These are phyloP conservation scores for Odocoileus virginianus DNA, from an alignment of 2,113 vertebrate species.

Conservation along the genomic window DNA sequence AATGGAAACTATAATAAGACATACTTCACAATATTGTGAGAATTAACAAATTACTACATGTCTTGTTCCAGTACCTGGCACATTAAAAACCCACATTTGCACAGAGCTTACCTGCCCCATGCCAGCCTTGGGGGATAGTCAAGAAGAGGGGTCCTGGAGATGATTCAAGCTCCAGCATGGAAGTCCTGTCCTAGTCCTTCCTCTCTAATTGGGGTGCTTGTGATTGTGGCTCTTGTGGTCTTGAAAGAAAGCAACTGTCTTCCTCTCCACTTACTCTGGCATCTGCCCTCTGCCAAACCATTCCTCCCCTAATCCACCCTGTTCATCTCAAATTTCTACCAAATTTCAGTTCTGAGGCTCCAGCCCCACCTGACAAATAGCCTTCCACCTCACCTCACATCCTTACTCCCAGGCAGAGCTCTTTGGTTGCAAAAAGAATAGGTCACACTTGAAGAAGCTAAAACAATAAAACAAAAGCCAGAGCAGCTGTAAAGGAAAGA, in stretches of 20 bases:
- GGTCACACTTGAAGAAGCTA: background rate
- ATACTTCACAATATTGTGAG: background rate
- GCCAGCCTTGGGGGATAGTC: fast-evolving
- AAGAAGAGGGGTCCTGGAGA: background rate
- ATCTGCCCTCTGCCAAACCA: background rate
- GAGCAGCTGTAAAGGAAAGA: background rate
- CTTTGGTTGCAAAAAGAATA: background rate
- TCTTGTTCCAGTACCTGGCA: background rate
- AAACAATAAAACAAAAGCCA: background rate
- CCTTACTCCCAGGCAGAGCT: background rate
- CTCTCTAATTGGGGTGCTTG: background rate
- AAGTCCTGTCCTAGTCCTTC: background rate
- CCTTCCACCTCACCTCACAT: background rate
- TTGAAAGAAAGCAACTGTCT: background rate
- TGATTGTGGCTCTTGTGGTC: background rate
- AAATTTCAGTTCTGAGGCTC: background rate
- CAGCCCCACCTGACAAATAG: background rate
- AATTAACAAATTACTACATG: background rate
- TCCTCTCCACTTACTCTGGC: background rate
- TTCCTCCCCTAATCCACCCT: background rate
- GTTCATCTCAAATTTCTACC: background rate
- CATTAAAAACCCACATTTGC: background rate
- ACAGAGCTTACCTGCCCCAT: background rate
- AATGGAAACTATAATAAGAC: background rate
- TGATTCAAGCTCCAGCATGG: background rate